Percentiles rank a stretch among this genome's conserved stretches.
These are phyloP conservation scores for Trichonephila clavata DNA, from an alignment of 1,140 invertebrate genomes.

Conservation along the genomic window DNA sequence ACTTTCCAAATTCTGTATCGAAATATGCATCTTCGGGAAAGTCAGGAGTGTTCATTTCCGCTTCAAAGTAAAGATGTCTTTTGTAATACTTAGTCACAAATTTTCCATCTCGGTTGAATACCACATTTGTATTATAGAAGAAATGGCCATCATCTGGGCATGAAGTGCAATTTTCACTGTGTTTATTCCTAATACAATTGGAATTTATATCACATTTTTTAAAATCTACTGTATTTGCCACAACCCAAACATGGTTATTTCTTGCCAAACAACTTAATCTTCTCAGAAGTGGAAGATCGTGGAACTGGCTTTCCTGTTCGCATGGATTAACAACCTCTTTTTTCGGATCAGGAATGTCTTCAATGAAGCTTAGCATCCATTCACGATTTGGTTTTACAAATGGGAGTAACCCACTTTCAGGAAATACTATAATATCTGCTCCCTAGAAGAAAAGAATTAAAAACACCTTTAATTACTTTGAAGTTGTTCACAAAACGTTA, in stretches of 20 bases:
- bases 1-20: constrained; percentile 82
- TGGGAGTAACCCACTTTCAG: constrained; percentile 84
- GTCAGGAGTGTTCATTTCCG: constrained; percentile 82
- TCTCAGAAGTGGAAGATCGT: constrained; percentile 78
- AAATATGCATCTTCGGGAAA: constrained; percentile 84
- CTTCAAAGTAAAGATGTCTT: constrained; percentile 86
- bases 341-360: constrained; percentile 59
- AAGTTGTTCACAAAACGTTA: too few species aligned
- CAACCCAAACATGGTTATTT: constrained; percentile 84
- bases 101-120: constrained; percentile 86
- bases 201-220: constrained; percentile 82
- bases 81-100: constrained; percentile 88
- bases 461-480: too few species aligned
- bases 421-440: constrained; percentile 91
- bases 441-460: constrained; percentile 80
- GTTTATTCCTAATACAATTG: constrained; percentile 19
- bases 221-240: constrained; percentile 88
- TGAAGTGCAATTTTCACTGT: constrained; percentile 79
- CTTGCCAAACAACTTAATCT: constrained; percentile 84
- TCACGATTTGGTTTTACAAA: not conserved
- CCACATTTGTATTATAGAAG: constrained; percentile 89
- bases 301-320: not conserved
- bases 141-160: constrained; percentile 81
- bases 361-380: not conserved
- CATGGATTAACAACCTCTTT: constrained; percentile 57